These are phyloP conservation scores for Drosophila melanosoma DNA, from an alignment of 2,888 invertebrate species.

Conservation along the genomic window DNA sequence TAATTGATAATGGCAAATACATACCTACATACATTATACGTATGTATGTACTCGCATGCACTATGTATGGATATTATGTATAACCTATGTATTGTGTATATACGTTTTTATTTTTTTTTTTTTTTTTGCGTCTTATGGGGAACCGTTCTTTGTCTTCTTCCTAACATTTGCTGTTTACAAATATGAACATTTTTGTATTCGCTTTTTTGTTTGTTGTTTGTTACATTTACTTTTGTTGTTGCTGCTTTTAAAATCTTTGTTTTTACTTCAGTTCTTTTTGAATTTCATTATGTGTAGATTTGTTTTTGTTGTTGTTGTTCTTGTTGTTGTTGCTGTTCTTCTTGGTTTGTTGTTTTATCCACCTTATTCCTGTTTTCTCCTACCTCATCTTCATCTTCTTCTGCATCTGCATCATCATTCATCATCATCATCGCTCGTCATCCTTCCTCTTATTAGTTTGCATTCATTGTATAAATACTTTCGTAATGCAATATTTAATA, in stretches of 20 bases:
- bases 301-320: constrained; percentile 48
- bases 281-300: constrained; percentile 72
- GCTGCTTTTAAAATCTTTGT: constrained; percentile 82
- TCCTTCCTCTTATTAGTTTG: constrained; percentile 26
- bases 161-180: constrained; percentile 52
- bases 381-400: constrained; percentile 18
- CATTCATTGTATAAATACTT: constrained; percentile 56
- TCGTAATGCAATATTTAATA: constrained; percentile 53
- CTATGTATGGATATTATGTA: constrained; percentile 23
- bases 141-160: constrained; percentile 14
- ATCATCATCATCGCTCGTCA: constrained; percentile 21
- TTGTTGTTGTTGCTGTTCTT: constrained; percentile 28
- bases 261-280: constrained; percentile 83
- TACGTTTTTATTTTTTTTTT: neutral
- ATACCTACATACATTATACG: constrained; percentile 20
- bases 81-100: constrained; percentile 40
- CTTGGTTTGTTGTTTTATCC: constrained; percentile 31
- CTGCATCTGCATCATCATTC: constrained; percentile 9
- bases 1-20: constrained; percentile 17
- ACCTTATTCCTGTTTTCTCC: constrained; percentile 3
- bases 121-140: constrained; percentile 27
- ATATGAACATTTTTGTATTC: constrained; percentile 56
- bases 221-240: constrained; percentile 65
- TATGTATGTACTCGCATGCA: constrained; percentile 36
- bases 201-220: constrained; percentile 33